A percentile compares a stretch with the other conserved stretches of the same genome.
These are phyloP conservation scores for Edolisoma coerulescens DNA, from an alignment of 2,113 vertebrate genomes.

Conservation along the genomic window DNA sequence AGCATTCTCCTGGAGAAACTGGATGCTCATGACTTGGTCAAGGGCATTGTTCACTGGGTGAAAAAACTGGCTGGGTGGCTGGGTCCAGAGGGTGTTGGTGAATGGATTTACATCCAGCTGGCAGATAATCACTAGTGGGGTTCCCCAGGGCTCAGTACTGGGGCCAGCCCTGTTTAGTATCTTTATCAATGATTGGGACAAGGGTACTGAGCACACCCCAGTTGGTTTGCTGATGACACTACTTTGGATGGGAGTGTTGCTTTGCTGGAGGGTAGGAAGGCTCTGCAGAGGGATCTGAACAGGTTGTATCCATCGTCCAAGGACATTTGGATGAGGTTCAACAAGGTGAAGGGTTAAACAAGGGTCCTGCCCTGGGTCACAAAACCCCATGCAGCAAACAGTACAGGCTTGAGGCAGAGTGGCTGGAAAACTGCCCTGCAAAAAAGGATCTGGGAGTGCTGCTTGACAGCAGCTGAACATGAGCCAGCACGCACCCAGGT, in stretches of 20 bases:
- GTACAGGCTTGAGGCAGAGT: background rate
- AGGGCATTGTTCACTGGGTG: too few relatives aligned
- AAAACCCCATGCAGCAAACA: background rate
- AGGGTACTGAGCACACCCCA: rapidly evolving
- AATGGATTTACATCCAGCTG: background rate
- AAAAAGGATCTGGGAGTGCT: background rate
- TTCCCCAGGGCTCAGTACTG: background rate
- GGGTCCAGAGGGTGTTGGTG: background rate
- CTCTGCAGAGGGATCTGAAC: background rate
- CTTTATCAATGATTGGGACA: rapidly evolving
- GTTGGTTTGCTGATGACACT: rapidly evolving
- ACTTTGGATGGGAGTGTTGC: background rate
- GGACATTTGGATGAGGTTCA: background rate
- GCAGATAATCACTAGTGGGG: background rate
- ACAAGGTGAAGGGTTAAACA: background rate
- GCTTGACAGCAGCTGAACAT: background rate
- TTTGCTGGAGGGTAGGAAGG: background rate
- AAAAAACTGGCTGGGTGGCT: background rate
- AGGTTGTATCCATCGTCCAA: background rate
- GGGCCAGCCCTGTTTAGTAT: background rate
- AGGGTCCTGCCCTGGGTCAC: background rate
- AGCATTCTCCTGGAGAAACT: background rate
- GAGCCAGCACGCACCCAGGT: background rate
- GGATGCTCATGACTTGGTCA: background rate
- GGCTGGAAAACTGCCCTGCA: background rate